Evolutionary conservation across 2,888 invertebrate species (phyloP), one percentile per base, ranked within the genome.

Genomic region (Machimus atricapillus): DNA sequence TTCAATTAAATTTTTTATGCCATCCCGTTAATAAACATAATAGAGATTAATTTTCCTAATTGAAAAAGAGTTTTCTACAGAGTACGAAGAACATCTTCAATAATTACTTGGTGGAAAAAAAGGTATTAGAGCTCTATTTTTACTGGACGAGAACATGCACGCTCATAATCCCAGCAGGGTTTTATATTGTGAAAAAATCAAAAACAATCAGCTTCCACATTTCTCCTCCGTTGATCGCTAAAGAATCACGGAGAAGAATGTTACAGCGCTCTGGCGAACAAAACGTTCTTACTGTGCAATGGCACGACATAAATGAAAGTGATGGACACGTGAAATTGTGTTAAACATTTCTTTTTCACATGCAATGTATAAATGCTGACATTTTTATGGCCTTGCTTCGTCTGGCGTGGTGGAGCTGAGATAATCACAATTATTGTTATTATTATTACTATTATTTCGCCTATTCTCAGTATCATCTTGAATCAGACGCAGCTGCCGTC

Each of bases 391-490:
- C 19, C 37, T 58, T 58, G 82, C 52, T 27, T 52, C 66, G 66
- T 27, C 66, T 66, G 37, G 23, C 27, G 46, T 23, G 40, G 19
- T 79, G 81, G n/a, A 81, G 34, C 66, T 37, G 19, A 34, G 58
- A 82, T 82, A 82, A 82, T 82, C 31, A 58, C 58, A 82, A 82
- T 82, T 34, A 82, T 52, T 31, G 56, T 56, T 31, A 81, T 31
- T 34, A 82, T 52, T 52, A 46, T 46, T 46, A 43, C 9, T 14
- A 81, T 56, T 31, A 81, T 31, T 46, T 52, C 58, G 37, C 19
- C 27, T 66, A 52, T 52, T 76, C 78, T 19, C 78, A 16, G 81
- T 34, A 82, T 52, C 79, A 27, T 52, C 40, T 40, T 56, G 52
- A 78, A 19, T 46, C 66, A 19, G 66, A 27, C 19, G 8, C 27